These are phyloP conservation scores for Sylvilagus bachmani DNA, from an alignment of 2,113 vertebrate species.

Conservation along the genomic window DNA sequence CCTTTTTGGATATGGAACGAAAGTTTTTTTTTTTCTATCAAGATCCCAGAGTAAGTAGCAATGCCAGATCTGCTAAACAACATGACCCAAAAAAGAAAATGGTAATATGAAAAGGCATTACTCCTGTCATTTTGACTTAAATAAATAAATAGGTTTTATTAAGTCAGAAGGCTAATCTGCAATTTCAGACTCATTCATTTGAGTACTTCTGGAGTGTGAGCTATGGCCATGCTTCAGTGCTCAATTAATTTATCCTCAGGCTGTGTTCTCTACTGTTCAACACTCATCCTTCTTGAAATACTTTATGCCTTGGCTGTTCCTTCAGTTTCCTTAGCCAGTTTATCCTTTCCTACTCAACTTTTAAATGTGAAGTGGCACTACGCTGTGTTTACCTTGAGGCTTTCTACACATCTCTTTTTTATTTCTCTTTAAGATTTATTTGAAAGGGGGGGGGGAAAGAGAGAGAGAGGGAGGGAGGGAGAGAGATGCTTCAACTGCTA, in stretches of 20 bases:
- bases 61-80: neutral
- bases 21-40: neutral
- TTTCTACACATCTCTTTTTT: neutral
- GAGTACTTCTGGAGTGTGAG: neutral
- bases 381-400: neutral
- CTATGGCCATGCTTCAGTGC: rapidly evolving
- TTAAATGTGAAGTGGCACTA: neutral
- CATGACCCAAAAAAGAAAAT: neutral
- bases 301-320: neutral
- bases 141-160: neutral
- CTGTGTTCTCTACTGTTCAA: rapidly evolving
- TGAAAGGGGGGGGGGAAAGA: too few species aligned
- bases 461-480: too few species aligned
- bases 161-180: neutral
- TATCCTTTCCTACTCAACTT: neutral
- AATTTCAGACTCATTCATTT: neutral
- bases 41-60: neutral
- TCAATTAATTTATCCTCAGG: neutral
- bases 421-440: too few species aligned
- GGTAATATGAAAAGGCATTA: neutral
- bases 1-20: neutral
- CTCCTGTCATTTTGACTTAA: neutral
- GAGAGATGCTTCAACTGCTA: too few species aligned
- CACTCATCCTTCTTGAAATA: neutral
- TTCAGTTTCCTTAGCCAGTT: neutral